Evolutionary conservation across 92 coral and sea anemone genomes (phyloP).

Genomic region (Plumapathes pennacea): DNA sequence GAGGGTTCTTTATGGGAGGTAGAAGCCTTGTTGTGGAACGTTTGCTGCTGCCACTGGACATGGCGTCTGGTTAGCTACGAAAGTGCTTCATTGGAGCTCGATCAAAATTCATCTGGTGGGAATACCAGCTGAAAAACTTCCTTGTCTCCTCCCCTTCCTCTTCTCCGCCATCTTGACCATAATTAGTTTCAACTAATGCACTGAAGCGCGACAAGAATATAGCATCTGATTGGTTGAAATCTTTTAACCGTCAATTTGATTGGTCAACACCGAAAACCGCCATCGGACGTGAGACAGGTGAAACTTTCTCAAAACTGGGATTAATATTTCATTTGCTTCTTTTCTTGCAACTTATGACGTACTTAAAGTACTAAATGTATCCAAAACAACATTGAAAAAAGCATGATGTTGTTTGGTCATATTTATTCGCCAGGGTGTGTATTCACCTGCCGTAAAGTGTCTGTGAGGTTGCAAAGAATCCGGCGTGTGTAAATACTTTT

Average conservation of each 20-base stretch:
- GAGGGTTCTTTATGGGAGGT: constrained; percentile 92
- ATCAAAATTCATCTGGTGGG: too few relatives aligned
- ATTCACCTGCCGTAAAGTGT: too few relatives aligned
- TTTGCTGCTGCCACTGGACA: constrained; percentile 78
- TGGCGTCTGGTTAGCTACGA: constrained; percentile 17
- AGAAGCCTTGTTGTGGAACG: constrained; percentile 65
- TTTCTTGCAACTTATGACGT: too few relatives aligned
- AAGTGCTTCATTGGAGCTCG: too few relatives aligned
- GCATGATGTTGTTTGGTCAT: too few relatives aligned
- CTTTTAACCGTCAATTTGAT: constrained; percentile 14
- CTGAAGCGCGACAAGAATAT: constrained; percentile 37
- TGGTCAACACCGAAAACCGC: constrained; percentile 28
- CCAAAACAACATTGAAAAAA: too few relatives aligned
- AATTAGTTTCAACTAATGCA: constrained; percentile 14
- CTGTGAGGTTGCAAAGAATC: too few relatives aligned
- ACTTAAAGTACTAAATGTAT: too few relatives aligned
- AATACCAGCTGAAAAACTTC: too few relatives aligned
- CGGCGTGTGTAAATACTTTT: too few relatives aligned
- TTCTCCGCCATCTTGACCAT: constrained; percentile 59
- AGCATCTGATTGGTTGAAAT: constrained; percentile 42
- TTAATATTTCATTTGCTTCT: constrained; percentile 39
- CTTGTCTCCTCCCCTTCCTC: too few relatives aligned
- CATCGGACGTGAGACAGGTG: constrained; percentile 44
- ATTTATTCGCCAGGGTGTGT: too few relatives aligned
- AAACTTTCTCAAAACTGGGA: constrained; percentile 18